Percentiles rank a stretch among this genome's conserved stretches.
Conservation (phyloP, 2,113 vertebrate species). For the Sakesphorus luctuosus region DNA sequence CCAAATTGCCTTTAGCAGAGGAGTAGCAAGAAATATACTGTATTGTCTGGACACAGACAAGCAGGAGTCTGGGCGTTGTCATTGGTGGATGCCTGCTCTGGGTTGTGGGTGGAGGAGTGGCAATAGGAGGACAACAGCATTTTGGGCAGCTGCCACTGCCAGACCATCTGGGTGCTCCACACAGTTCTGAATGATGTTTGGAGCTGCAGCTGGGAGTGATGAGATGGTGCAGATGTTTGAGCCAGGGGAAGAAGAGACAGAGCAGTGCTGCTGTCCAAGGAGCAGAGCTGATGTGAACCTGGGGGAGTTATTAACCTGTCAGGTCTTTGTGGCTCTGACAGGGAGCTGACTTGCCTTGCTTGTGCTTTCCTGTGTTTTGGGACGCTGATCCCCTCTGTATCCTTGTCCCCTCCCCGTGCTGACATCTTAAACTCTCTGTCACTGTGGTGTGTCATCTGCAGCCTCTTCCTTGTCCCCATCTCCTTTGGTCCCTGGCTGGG, state of each 20-base stretch:
- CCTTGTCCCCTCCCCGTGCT: not conserved
- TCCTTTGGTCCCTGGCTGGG: not conserved
- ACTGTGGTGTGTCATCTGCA: not conserved
- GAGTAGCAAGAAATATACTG: not conserved
- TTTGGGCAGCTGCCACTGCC: not conserved
- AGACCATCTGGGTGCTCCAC: not conserved
- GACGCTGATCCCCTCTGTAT: not conserved
- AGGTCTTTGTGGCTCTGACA: not conserved
- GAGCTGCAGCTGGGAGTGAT: not conserved
- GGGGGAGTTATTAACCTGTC: not conserved
- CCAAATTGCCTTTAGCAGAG: not conserved
- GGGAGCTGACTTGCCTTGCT: not conserved
- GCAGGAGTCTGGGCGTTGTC: not conserved
- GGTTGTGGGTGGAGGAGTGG: not conserved
- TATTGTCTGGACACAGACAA: not conserved
- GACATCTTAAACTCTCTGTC: not conserved
- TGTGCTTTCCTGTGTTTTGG: not conserved
- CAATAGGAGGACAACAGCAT: not conserved
- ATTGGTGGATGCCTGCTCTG: fast-evolving
- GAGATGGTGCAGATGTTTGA: not conserved
- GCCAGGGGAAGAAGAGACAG: not conserved
- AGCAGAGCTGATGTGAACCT: not conserved
- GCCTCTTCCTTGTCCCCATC: not conserved
- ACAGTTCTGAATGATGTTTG: not conserved
- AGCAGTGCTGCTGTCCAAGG: not conserved